These are phyloP conservation scores for Pemphredon lugubris DNA, from an alignment of 2,888 invertebrate genomes.

Conservation along the genomic window DNA sequence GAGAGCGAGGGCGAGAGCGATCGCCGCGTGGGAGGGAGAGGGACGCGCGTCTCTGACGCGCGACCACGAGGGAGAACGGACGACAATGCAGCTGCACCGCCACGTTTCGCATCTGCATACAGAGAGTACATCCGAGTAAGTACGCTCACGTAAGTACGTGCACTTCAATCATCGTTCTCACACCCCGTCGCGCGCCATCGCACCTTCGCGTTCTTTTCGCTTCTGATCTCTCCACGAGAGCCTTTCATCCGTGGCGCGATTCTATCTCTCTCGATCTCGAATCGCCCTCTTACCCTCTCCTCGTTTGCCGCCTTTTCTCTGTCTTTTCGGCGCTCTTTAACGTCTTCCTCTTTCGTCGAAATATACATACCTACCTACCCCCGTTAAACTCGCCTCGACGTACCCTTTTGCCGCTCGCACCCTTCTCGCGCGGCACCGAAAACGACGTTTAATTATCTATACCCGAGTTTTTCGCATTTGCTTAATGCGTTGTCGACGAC, in stretches of 20 bases:
- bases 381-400: no score
- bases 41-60: slow-evolving; percentile 37
- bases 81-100: slow-evolving; percentile 57
- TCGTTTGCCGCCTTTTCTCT: slow-evolving; percentile 33
- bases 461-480: no score
- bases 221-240: slow-evolving; percentile 72
- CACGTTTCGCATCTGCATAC: slow-evolving; percentile 38
- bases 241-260: slow-evolving; percentile 70
- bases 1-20: no score
- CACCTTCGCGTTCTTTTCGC: slow-evolving; percentile 70
- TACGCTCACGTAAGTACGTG: slow-evolving; percentile 75
- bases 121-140: slow-evolving; percentile 64
- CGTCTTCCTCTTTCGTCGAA: no score
- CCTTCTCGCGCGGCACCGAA: neutral
- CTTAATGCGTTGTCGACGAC: no score
- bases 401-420: no score
- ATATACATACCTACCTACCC: no score
- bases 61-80: slow-evolving; percentile 64
- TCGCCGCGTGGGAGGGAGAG: no score
- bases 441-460: no score
- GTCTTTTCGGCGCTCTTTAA: slow-evolving; percentile 17
- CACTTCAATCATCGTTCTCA: slow-evolving; percentile 78
- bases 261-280: slow-evolving; percentile 45
- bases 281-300: slow-evolving; percentile 44
- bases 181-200: slow-evolving; percentile 73